Conservation (phyloP, 2,888 invertebrate species). For the Leptopilina syphax region DNA sequence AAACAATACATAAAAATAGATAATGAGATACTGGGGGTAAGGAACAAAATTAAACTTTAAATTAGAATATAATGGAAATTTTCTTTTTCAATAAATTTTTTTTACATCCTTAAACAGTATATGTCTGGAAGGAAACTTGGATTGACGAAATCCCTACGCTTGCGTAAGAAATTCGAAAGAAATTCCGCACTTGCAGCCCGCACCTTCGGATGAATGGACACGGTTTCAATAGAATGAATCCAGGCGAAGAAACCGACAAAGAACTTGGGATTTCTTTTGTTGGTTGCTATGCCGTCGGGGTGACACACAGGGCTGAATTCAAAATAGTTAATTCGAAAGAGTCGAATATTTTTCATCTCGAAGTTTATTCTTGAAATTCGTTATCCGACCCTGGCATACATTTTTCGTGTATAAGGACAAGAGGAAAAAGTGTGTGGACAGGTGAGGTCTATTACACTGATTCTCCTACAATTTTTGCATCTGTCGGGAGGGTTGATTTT, state of each 20-base stretch:
- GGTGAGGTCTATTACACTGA: constrained; percentile 68
- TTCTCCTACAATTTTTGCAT: constrained; percentile 74
- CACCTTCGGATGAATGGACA: constrained; percentile 67
- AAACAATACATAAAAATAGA: too few species aligned
- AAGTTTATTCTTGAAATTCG: neutral
- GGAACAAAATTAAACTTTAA: too few species aligned
- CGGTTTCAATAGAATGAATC: constrained; percentile 68
- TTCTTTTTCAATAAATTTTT: too few species aligned
- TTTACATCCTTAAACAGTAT: too few species aligned
- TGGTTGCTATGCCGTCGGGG: constrained; percentile 65
- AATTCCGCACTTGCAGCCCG: constrained; percentile 72
- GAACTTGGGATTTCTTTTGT: constrained; percentile 70
- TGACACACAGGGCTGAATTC: constrained; percentile 71
- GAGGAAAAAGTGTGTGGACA: constrained; percentile 71
- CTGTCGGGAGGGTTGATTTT: constrained; percentile 71
- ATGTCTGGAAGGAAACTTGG: neutral
- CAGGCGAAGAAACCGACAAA: constrained; percentile 74
- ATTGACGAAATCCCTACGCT: constrained; percentile 50
- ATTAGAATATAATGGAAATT: too few species aligned
- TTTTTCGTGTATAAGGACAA: constrained; percentile 30
- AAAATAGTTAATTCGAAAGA: constrained; percentile 11
- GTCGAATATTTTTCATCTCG: neutral
- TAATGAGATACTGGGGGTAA: too few species aligned
- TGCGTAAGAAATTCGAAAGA: constrained; percentile 75
- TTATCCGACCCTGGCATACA: constrained; percentile 47